These are phyloP conservation scores for Ophioderma brevispina DNA, from an alignment of 35 echinoderm and acorn worm species.

Conservation along the genomic window DNA sequence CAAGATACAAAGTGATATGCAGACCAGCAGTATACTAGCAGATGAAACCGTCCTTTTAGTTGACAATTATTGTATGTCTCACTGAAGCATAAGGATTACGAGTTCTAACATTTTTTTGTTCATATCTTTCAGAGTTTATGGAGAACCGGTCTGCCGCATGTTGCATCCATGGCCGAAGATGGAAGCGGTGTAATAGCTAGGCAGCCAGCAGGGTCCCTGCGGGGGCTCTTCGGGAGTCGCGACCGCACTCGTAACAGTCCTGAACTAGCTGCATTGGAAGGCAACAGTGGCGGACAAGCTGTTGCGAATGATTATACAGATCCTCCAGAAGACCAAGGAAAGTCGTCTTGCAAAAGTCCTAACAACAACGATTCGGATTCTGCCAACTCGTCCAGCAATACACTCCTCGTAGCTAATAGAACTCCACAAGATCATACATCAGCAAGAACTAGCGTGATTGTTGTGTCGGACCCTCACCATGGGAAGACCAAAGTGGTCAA, in stretches of 20 bases:
- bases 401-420: neutral
- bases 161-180: constrained; percentile 99
- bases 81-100: too few species aligned
- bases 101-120: neutral
- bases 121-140: constrained; percentile 85
- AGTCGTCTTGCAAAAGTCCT: constrained; percentile 9
- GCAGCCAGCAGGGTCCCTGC: constrained; percentile 71
- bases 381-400: neutral
- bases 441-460: constrained; percentile 32
- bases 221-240: constrained; percentile 33
- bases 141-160: constrained; percentile 75
- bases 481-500: constrained; percentile 75
- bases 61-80: too few species aligned
- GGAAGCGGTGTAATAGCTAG: constrained; percentile 85
- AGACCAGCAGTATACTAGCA: too few species aligned
- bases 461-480: constrained; percentile 36
- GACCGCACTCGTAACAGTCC: constrained; percentile 29
- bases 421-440: neutral
- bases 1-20: too few species aligned
- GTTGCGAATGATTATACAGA: constrained; percentile 74
- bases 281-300: constrained; percentile 57
- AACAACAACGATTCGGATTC: constrained; percentile 77
- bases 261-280: constrained; percentile 62
- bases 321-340: constrained; percentile 12
- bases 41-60: too few species aligned